These are phyloP conservation scores for Apodemia hepburni DNA, from an alignment of 2,888 invertebrate genomes.

Conservation along the genomic window DNA sequence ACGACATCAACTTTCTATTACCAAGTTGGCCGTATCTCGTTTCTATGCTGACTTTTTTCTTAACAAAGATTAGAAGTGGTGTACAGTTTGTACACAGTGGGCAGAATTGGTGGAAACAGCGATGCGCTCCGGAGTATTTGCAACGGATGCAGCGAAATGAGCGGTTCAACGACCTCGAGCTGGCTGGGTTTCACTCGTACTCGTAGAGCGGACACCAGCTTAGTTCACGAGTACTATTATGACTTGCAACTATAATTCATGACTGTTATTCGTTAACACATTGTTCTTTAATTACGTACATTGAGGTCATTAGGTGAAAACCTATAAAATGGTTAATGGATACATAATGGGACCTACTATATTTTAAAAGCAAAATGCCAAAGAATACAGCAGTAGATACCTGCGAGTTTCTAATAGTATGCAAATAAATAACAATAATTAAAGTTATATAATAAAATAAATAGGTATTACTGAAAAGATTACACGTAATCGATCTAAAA, in stretches of 20 bases:
- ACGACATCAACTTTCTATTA: conserved; percentile 37
- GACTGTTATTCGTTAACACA: conserved; percentile 1
- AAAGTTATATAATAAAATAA: too few relatives aligned
- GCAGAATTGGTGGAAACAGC: conserved; percentile 65
- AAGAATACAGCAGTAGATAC: neutral
- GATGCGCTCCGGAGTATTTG: conserved; percentile 72
- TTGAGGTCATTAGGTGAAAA: conserved; percentile 1
- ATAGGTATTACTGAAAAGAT: too few relatives aligned
- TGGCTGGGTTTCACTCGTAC: conserved; percentile 76
- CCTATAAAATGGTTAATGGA: neutral
- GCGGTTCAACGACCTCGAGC: conserved; percentile 73
- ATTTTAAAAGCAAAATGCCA: neutral
- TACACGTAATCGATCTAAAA: too few relatives aligned
- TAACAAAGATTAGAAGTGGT: conserved; percentile 50
- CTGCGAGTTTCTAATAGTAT: too few relatives aligned
- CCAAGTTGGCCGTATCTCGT: conserved; percentile 53
- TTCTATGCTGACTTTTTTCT: conserved; percentile 62
- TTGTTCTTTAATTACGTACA: conserved; percentile 2
- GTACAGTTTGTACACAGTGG: conserved; percentile 44
- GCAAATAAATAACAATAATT: too few relatives aligned
- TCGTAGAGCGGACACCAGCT: conserved; percentile 55
- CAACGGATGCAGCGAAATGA: conserved; percentile 80
- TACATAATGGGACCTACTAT: neutral
- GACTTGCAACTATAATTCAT: conserved; percentile 26
- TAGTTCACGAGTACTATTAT: conserved; percentile 72